These are phyloP conservation scores for Microdon myrmicae DNA, from an alignment of 2,888 invertebrate species.

Conservation along the genomic window DNA sequence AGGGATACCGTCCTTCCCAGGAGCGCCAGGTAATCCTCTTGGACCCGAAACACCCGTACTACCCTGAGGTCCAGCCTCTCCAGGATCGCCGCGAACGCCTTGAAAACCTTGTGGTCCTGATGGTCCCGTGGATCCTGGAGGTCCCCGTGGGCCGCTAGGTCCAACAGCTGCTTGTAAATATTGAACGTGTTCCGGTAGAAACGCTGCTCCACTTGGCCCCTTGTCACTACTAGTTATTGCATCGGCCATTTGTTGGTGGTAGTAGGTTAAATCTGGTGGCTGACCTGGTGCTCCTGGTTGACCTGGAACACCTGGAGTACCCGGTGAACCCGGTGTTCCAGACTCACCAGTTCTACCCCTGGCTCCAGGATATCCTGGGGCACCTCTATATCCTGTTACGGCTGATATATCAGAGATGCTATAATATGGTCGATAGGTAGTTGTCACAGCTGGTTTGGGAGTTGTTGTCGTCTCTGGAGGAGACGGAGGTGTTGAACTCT, in stretches of 20 bases:
- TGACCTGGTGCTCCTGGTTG: conserved; percentile 76
- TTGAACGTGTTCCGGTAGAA: conserved; percentile 75
- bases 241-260: conserved; percentile 79
- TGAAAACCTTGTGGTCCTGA: conserved; percentile 85
- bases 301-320: conserved; percentile 65
- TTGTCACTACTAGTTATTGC: conserved; percentile 79
- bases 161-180: conserved; percentile 85
- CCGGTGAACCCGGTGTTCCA: conserved; percentile 57
- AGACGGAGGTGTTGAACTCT: conserved; percentile 22
- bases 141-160: conserved; percentile 82
- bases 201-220: conserved; percentile 73
- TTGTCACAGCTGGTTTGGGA: conserved; percentile 31
- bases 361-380: conserved; percentile 74
- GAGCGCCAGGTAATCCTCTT: conserved; percentile 77
- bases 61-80: conserved; percentile 79
- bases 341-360: conserved; percentile 59
- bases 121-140: conserved; percentile 74
- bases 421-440: conserved; percentile 51
- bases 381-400: conserved; percentile 70
- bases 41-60: conserved; percentile 77
- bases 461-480: conserved; percentile 53
- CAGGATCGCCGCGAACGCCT: conserved; percentile 80
- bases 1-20: conserved; percentile 77
- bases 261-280: conserved; percentile 65
- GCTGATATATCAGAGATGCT: conserved; percentile 46